Evolutionary conservation across 23 tunicate genomes (phyloP).

Genomic region (Phallusia fumigata): DNA sequence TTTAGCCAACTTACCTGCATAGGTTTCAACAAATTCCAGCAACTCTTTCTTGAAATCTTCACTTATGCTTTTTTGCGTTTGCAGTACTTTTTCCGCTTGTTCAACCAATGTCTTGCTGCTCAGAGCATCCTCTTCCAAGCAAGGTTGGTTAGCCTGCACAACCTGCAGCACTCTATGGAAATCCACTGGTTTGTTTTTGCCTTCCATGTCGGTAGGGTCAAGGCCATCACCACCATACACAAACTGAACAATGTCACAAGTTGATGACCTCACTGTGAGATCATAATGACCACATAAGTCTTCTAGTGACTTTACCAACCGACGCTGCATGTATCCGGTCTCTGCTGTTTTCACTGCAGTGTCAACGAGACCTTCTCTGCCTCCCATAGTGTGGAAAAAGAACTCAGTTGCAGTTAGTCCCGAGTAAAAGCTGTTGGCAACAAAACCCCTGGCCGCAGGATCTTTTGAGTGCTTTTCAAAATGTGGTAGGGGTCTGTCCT

Average conservation of each 20-base stretch:
- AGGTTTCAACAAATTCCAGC: slow-evolving; percentile 27
- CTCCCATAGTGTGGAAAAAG: slow-evolving; percentile 98
- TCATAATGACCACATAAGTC: slow-evolving; percentile 96
- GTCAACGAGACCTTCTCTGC: slow-evolving; percentile 97
- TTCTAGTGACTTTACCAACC: slow-evolving; percentile 90
- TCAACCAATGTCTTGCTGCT: slow-evolving; percentile 17
- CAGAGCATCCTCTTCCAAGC: slow-evolving; percentile 29
- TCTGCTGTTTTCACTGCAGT: slow-evolving; percentile 99
- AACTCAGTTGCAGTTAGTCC: slow-evolving; percentile 97
- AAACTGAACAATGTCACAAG: slow-evolving; percentile 87
- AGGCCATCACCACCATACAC: slow-evolving; percentile 95
- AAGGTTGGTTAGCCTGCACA: slow-evolving; percentile 64
- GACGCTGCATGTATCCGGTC: slow-evolving; percentile 98
- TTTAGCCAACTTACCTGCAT: slow-evolving; percentile 38
- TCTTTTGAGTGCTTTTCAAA: slow-evolving; percentile 93
- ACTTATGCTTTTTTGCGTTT: slow-evolving; percentile 25
- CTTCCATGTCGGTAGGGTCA: slow-evolving; percentile 98
- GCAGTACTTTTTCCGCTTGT: slow-evolving; percentile 25
- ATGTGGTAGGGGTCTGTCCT: slow-evolving; percentile 91
- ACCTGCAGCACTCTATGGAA: slow-evolving; percentile 67
- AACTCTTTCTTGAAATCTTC: slow-evolving; percentile 54
- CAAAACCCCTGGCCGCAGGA: slow-evolving; percentile 97
- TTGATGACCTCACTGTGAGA: slow-evolving; percentile 81
- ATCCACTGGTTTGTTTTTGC: slow-evolving; percentile 83
- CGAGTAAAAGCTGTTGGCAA: slow-evolving; percentile 90